Percentiles rank a stretch among this genome's conserved stretches.
phyloP scores from a whole-genome alignment of 2,797 vertebrate species.

The Smutsia temminckii region DNA sequence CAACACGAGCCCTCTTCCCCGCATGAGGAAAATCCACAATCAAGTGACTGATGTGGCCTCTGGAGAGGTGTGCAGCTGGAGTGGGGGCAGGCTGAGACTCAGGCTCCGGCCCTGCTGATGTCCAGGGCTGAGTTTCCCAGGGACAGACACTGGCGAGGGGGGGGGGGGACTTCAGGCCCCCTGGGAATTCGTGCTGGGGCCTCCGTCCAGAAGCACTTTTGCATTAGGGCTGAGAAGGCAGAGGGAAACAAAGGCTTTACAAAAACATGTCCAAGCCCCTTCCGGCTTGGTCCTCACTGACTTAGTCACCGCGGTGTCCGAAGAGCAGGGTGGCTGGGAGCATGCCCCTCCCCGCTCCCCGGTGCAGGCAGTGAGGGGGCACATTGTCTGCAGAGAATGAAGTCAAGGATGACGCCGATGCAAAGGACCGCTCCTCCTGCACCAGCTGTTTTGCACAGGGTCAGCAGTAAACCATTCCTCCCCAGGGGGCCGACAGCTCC shows the following conservation, averaged over 20 bases:
- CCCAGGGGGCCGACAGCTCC: background rate
- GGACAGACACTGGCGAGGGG: background rate
- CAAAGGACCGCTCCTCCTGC: background rate
- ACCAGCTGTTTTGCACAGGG: background rate
- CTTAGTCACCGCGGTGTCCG: background rate
- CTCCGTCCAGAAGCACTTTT: background rate
- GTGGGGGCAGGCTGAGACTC: background rate
- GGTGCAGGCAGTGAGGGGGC: background rate
- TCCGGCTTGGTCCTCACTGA: background rate
- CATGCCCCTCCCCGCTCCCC: no score
- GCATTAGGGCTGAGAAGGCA: background rate
- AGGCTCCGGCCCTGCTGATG: background rate
- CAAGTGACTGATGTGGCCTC: background rate
- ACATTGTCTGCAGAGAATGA: background rate
- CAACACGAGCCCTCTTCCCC: background rate
- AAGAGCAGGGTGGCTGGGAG: background rate
- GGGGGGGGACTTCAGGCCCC: background rate
- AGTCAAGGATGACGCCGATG: background rate
- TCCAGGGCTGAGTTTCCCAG: background rate
- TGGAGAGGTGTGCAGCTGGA: background rate
- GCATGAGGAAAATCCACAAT: background rate
- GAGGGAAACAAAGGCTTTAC: slow-evolving; percentile 13
- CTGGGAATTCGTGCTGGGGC: background rate
- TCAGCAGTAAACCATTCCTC: background rate
- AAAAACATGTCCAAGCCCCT: background rate